Conservation (phyloP, 2,797 vertebrate genomes). For the Allobates femoralis region DNA sequence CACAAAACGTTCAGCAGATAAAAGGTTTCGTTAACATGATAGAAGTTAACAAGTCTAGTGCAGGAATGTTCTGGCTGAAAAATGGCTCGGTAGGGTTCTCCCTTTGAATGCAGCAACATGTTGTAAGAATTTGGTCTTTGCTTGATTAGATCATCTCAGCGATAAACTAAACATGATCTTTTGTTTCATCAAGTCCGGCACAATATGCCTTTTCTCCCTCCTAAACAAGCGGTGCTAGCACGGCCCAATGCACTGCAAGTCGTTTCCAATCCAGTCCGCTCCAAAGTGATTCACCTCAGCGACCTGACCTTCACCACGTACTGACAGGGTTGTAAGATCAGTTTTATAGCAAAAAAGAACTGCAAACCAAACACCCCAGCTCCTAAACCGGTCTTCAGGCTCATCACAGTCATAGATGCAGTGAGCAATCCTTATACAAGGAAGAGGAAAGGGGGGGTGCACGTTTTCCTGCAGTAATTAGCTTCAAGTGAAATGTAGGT, state of each 20-base stretch:
- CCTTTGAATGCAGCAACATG: neutral
- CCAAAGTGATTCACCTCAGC: neutral
- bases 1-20: neutral
- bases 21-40: neutral
- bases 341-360: too few species aligned
- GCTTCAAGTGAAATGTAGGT: constrained; percentile 34
- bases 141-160: neutral
- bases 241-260: neutral
- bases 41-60: neutral
- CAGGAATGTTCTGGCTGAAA: neutral
- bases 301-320: neutral
- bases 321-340: neutral
- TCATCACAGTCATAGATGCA: neutral
- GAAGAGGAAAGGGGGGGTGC: neutral
- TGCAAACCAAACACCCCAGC: neutral
- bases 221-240: neutral
- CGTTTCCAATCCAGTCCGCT: neutral
- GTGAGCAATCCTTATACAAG: neutral
- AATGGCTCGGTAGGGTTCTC: neutral
- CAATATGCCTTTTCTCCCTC: neutral
- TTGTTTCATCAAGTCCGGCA: neutral
- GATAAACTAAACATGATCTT: neutral
- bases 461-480: constrained; percentile 35
- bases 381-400: neutral
- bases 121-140: neutral